phyloP scores from a whole-genome alignment of 2,113 vertebrate genomes.

The Labeo catla region DNA sequence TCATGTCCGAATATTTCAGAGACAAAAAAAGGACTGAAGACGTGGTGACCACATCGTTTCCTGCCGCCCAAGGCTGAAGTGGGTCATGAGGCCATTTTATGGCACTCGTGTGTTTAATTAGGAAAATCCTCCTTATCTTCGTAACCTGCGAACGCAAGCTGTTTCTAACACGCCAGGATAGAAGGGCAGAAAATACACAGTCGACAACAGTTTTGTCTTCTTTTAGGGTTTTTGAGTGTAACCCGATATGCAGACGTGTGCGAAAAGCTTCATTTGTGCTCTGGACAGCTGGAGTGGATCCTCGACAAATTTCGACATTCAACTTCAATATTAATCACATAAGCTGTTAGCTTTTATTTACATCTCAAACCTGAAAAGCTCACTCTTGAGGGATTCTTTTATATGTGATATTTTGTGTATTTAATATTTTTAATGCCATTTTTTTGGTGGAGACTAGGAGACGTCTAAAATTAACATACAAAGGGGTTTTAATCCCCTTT shows the following conservation, averaged over 20 bases:
- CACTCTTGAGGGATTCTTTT: not conserved
- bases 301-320: not conserved
- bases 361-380: not conserved
- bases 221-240: not conserved
- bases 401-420: not conserved
- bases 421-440: not conserved
- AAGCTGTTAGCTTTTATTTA: not conserved
- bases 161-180: not conserved
- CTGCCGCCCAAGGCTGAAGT: not conserved
- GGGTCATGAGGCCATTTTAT: conserved; percentile 52
- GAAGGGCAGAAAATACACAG: not conserved
- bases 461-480: not conserved
- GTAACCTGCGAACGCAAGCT: not conserved
- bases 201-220: no score
- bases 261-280: not conserved
- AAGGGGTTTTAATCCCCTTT: not conserved
- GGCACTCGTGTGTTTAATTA: conserved; percentile 28
- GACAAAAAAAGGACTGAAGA: not conserved
- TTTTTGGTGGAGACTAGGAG: not conserved
- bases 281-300: conserved; percentile 5
- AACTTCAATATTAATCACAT: not conserved
- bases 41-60: conserved; percentile 3
- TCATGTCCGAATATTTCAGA: conserved; percentile 4
- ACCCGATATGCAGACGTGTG: not conserved
- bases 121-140: conserved; percentile 28